Conservation (phyloP, 35 echinoderm and acorn worm genomes). For the Strongylocentrotus purpuratus region DNA sequence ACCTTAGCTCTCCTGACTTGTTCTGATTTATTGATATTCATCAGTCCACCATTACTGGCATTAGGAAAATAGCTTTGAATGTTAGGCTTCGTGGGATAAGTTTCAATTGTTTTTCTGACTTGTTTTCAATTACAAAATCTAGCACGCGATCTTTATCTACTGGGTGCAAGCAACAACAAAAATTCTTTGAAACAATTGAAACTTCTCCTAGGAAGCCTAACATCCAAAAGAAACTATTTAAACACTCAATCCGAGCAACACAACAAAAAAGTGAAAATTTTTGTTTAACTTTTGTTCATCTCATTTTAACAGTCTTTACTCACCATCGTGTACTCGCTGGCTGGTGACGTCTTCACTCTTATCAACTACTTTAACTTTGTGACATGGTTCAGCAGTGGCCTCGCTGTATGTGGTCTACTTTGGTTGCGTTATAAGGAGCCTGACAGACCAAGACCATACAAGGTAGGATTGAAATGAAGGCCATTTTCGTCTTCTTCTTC, state of each 20-base stretch:
- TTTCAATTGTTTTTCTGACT: no score
- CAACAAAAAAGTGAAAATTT: neutral
- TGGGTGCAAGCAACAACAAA: no score
- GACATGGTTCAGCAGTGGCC: constrained; percentile 72
- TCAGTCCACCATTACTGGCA: neutral
- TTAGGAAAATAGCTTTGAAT: neutral
- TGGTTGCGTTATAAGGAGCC: constrained; percentile 80
- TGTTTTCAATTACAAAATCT: no score
- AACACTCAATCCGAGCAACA: no score
- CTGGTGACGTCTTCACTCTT: constrained; percentile 76
- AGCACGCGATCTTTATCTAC: no score
- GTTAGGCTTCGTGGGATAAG: no score
- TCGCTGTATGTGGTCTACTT: constrained; percentile 64
- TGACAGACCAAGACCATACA: constrained; percentile 66
- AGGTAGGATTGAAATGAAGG: constrained; percentile 42
- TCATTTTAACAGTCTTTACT: constrained; percentile 47
- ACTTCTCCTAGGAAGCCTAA: no score
- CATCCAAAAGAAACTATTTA: no score
- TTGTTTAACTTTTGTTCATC: constrained; percentile 7
- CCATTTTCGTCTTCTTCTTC: no score
- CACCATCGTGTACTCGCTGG: constrained; percentile 62
- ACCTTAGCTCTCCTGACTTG: no score
- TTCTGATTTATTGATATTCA: no score
- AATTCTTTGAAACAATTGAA: no score
- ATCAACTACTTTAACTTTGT: constrained; percentile 96